Percentiles rank a stretch among this genome's conserved stretches.
Conservation (phyloP, 2,797 vertebrate species). For the Carduelis carduelis region DNA sequence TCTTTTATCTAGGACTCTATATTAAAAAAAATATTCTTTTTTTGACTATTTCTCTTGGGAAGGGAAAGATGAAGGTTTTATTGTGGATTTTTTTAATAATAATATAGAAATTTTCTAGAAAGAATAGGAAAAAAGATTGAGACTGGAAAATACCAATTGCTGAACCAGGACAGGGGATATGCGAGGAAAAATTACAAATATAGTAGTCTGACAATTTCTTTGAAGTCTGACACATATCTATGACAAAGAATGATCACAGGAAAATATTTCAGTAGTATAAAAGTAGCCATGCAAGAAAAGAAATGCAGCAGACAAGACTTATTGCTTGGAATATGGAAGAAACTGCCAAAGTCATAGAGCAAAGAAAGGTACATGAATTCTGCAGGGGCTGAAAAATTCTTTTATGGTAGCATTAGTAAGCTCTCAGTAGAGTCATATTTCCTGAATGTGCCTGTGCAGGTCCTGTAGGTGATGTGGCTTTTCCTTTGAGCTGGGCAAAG, state of each 20-base stretch:
- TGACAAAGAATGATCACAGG: neutral
- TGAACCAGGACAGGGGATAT: neutral
- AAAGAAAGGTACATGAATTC: neutral
- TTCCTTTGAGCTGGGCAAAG: neutral
- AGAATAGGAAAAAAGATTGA: conserved; percentile 2
- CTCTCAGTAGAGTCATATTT: neutral
- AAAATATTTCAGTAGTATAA: conserved; percentile 16
- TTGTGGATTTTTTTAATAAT: neutral
- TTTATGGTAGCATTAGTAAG: neutral
- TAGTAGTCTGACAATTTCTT: neutral
- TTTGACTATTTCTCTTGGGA: conserved; percentile 7
- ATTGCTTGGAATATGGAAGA: conserved; percentile 15
- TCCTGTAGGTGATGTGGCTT: neutral
- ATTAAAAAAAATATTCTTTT: neutral
- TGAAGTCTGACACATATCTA: neutral
- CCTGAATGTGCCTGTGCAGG: neutral
- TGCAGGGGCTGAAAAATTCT: neutral
- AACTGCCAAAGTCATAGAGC: conserved; percentile 40
- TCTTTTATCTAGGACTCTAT: neutral
- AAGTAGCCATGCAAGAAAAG: neutral
- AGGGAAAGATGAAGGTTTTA: neutral
- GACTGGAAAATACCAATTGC: conserved; percentile 1
- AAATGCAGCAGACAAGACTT: conserved; percentile 24
- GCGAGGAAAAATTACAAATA: neutral
- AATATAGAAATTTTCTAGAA: neutral